These are phyloP conservation scores for Luperina testacea DNA, from an alignment of 2,888 invertebrate genomes.

Conservation along the genomic window DNA sequence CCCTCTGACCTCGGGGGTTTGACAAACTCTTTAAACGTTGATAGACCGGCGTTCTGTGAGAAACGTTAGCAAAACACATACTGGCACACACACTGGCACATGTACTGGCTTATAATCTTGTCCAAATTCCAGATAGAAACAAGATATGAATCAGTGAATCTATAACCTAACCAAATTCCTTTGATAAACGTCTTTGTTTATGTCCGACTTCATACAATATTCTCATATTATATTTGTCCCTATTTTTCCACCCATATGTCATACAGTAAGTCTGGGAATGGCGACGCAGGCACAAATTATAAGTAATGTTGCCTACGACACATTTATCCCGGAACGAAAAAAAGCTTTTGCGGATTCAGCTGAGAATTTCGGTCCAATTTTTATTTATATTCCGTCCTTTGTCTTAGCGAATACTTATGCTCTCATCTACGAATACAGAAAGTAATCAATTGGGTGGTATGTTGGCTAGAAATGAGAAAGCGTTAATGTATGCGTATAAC, in stretches of 20 bases:
- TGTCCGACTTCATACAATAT: constrained; percentile 23
- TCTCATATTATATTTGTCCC: constrained; percentile 12
- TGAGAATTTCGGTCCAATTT: constrained; percentile 21
- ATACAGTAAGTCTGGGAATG: constrained; percentile 14
- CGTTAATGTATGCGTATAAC: no score
- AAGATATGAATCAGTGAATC: constrained; percentile 4
- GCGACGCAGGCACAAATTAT: constrained; percentile 45
- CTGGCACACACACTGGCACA: no score
- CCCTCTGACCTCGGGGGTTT: no score
- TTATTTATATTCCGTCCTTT: constrained; percentile 12
- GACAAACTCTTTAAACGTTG: no score
- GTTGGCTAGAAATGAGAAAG: neutral
- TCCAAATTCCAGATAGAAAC: constrained; percentile 8
- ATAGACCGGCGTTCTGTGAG: no score
- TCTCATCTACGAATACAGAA: constrained; percentile 15
- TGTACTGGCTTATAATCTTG: neutral
- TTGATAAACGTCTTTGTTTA: constrained; percentile 49
- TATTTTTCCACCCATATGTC: constrained; percentile 24
- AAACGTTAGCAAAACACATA: no score
- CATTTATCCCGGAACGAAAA: constrained; percentile 38
- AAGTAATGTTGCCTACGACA: constrained; percentile 41
- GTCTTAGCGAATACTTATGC: constrained; percentile 21
- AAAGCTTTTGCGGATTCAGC: constrained; percentile 35
- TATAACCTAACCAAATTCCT: constrained; percentile 7
- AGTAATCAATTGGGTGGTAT: constrained; percentile 28